Evolutionary conservation across 1,140 invertebrate species (phyloP).

Genomic region (Zaprionus inermis): DNA sequence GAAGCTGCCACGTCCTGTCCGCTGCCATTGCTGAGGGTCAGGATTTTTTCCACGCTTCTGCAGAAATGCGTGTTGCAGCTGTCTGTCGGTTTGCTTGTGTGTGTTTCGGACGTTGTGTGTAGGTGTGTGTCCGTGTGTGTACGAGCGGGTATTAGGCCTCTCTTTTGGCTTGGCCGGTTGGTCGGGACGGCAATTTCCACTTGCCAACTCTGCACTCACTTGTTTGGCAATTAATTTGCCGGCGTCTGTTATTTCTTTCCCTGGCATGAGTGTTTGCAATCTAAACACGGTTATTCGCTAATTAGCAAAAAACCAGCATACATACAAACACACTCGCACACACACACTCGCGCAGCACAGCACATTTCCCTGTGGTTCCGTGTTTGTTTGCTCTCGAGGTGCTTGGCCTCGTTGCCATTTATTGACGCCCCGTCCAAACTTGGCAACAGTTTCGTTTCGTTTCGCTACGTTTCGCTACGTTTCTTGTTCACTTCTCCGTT

Average conservation of each 20-base stretch:
- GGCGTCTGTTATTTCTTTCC: slow-evolving; percentile 78
- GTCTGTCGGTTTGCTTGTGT: background rate
- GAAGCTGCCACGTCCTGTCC: slow-evolving; percentile 46
- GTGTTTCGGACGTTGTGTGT: slow-evolving; percentile 3
- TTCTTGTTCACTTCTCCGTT: background rate
- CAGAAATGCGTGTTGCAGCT: slow-evolving; percentile 71
- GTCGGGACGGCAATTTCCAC: slow-evolving; percentile 67
- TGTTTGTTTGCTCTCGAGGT: slow-evolving; percentile 74
- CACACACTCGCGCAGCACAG: slow-evolving; percentile 14
- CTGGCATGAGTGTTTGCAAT: slow-evolving; percentile 79
- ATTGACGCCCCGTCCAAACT: slow-evolving; percentile 56
- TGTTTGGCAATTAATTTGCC: slow-evolving; percentile 82
- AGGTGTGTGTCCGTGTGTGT: slow-evolving; percentile 10
- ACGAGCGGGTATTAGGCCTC: slow-evolving; percentile 43
- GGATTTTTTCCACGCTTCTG: slow-evolving; percentile 55
- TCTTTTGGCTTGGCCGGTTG: slow-evolving; percentile 4
- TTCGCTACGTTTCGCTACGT: slow-evolving; percentile 3
- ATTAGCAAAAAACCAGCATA: slow-evolving; percentile 81
- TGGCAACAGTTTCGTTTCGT: slow-evolving; percentile 43
- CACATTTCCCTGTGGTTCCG: slow-evolving; percentile 73
- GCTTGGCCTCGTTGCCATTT: slow-evolving; percentile 81
- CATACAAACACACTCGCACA: slow-evolving; percentile 44
- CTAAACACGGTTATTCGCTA: slow-evolving; percentile 82
- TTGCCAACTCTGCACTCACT: slow-evolving; percentile 80
- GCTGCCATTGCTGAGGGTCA: slow-evolving; percentile 59